Evolutionary conservation across 1,140 invertebrate genomes (phyloP), one percentile per base, ranked within the genome.

Genomic region (Whitmania pigra): DNA sequence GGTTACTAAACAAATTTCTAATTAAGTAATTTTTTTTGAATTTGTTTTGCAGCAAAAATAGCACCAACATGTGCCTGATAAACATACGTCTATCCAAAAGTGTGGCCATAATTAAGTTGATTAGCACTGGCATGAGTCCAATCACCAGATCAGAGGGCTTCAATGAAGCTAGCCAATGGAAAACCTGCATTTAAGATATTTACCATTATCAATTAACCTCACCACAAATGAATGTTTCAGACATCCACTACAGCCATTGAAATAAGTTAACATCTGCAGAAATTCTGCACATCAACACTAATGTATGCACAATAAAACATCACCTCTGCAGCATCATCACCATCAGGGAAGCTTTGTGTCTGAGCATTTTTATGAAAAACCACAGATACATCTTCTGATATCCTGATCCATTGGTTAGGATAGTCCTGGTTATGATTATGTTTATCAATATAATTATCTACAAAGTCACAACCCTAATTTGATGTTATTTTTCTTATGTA

Each of bases 271-370:
- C 6, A 6, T 36, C 31, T 36, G 31, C 31, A 36, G n/a, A n/a
- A n/a, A n/a, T n/a, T n/a, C n/a, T n/a, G n/a, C 40, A n/a, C n/a
- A n/a, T n/a, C n/a, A n/a, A n/a, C n/a, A n/a, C n/a, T n/a, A n/a
- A n/a, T n/a, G 6, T 6, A 36, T 36, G 31, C 31, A 36, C 31
- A 36, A 25, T 20, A 11, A 70, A 29, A n/a, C 31, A 36, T 36
- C 31, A 36, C 31, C 31, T 36, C 2, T 36, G 2, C 31, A 36
- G 31, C 31, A 36, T 2, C 2, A 36, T 36, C 31, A 36, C 97
- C 94, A 80, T 98, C 93, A 81, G 98, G 98, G 0, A 98, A 84
- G 67, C 94, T 89, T 81, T 97, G 96, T 55, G 91, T 83, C 66
- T 87, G 83, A 0, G 93, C 90, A 72, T 75, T 83, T 55, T 90